Percentiles rank a stretch among this genome's conserved stretches.
phyloP scores from a whole-genome alignment of 2,113 vertebrate species.

The Pituophis catenifer region DNA sequence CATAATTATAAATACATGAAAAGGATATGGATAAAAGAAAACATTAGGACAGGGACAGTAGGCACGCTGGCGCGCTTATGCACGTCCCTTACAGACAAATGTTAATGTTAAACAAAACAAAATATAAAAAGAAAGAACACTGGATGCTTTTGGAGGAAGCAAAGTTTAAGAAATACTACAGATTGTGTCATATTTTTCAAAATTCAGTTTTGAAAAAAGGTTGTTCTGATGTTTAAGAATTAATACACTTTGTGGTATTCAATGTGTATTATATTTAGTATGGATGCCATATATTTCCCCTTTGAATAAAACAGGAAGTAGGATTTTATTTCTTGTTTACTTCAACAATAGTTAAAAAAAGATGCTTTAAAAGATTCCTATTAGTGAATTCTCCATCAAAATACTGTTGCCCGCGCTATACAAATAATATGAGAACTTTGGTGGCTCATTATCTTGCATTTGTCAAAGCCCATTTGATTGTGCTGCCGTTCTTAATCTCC shows the following conservation, averaged over 20 bases:
- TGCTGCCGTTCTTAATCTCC: not conserved
- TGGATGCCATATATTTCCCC: not conserved
- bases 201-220: not conserved
- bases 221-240: not conserved
- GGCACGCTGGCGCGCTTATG: too few relatives aligned
- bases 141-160: not conserved
- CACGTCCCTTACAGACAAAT: too few relatives aligned
- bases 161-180: not conserved
- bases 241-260: not conserved
- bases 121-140: not conserved
- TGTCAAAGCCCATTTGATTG: slow-evolving; percentile 9
- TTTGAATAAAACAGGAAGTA: not conserved
- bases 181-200: not conserved
- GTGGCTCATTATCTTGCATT: slow-evolving; percentile 1
- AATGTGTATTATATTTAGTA: not conserved
- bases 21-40: too few relatives aligned
- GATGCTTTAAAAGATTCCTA: not conserved
- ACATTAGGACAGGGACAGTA: too few relatives aligned
- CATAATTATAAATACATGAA: too few relatives aligned
- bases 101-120: not conserved
- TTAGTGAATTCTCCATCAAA: not conserved
- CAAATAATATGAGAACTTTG: not conserved
- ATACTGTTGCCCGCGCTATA: not conserved
- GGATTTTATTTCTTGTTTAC: not conserved
- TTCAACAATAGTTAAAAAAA: not conserved